Conservation (phyloP, 2,113 vertebrate genomes). For the Aspidoscelis tigris region DNA sequence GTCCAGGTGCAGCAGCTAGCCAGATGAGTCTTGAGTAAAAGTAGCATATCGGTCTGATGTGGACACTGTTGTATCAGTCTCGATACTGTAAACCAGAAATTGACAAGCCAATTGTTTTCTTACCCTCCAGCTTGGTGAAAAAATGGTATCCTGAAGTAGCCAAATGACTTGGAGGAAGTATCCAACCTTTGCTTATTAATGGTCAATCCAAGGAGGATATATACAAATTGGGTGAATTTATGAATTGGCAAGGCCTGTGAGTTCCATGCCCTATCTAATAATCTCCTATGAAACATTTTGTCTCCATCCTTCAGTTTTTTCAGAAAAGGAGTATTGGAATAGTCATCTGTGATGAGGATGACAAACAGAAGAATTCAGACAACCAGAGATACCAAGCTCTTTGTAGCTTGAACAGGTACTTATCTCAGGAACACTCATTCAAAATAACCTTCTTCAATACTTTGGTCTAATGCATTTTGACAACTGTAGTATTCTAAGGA, state of each 20-base stretch:
- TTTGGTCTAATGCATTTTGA: too few species aligned
- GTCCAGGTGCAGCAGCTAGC: too few species aligned
- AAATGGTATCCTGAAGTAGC: constrained; percentile 97
- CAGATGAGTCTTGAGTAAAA: constrained; percentile 46
- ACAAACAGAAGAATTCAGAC: too few species aligned
- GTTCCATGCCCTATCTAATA: constrained; percentile 91
- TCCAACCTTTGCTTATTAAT: constrained; percentile 92
- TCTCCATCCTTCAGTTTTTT: constrained; percentile 85
- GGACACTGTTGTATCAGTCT: constrained; percentile 93
- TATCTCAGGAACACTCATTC: too few species aligned
- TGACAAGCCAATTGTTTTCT: constrained; percentile 92
- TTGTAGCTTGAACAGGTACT: too few species aligned
- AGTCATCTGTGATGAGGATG: constrained; percentile 93
- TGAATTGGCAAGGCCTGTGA: constrained; percentile 87
- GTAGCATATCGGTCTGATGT: constrained; percentile 93
- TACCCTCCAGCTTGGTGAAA: constrained; percentile 94
- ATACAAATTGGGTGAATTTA: constrained; percentile 89
- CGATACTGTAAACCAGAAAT: constrained; percentile 92
- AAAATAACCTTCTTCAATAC: too few species aligned
- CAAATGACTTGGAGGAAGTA: constrained; percentile 92
- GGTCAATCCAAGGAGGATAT: constrained; percentile 94
- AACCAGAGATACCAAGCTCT: too few species aligned
- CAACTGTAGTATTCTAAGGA: too few species aligned
- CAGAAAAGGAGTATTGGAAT: constrained; percentile 91
- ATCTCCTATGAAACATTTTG: constrained; percentile 98